These are phyloP conservation scores for Galerucella pusilla DNA, from an alignment of 2,888 invertebrate species.

Conservation along the genomic window DNA sequence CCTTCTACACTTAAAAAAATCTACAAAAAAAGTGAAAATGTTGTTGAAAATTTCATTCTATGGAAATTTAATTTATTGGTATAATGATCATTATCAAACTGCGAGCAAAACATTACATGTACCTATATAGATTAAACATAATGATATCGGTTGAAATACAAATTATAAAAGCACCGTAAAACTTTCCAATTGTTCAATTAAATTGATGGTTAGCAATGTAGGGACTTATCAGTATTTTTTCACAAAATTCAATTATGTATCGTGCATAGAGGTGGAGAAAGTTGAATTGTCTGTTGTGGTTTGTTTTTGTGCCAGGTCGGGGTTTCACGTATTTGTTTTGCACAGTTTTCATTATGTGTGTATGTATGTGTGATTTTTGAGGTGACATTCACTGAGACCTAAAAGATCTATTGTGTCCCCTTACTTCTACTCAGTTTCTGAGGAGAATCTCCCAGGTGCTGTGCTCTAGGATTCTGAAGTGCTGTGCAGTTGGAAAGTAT, in stretches of 20 bases:
- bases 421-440: too few relatives aligned
- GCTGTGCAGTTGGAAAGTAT: too few relatives aligned
- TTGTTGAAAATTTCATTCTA: too few relatives aligned
- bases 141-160: constrained; percentile 17
- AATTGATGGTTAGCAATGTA: constrained; percentile 31
- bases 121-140: constrained; percentile 5
- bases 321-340: neutral
- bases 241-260: constrained; percentile 30
- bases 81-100: neutral
- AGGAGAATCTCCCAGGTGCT: too few relatives aligned
- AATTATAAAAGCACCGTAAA: constrained; percentile 19
- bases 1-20: too few relatives aligned
- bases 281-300: constrained; percentile 18
- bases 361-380: too few relatives aligned
- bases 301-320: neutral
- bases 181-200: constrained; percentile 37
- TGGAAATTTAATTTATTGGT: neutral
- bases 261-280: constrained; percentile 29
- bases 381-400: too few relatives aligned
- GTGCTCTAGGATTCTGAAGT: too few relatives aligned
- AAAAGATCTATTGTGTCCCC: too few relatives aligned
- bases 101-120: neutral
- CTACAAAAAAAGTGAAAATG: too few relatives aligned
- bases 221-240: constrained; percentile 33
- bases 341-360: neutral